Percentiles rank a stretch among this genome's conserved stretches.
These are phyloP conservation scores for Leptothorax acervorum DNA, from an alignment of 2,888 invertebrate species.

Conservation along the genomic window DNA sequence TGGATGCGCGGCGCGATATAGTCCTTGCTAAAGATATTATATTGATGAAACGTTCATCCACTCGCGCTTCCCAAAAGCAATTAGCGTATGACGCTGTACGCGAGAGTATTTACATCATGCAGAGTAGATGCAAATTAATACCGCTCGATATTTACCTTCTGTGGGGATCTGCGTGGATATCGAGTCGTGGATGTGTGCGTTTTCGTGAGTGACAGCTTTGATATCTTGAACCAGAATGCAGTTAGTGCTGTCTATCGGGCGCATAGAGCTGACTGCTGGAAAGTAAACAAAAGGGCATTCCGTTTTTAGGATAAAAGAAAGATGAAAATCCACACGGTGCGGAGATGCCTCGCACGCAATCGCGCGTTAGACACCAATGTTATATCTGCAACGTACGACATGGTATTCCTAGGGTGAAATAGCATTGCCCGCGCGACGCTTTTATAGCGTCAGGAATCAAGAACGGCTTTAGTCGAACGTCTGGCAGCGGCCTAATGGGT, in stretches of 20 bases:
- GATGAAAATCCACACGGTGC: not conserved
- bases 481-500: slow-evolving; percentile 68
- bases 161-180: slow-evolving; percentile 90
- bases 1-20: slow-evolving; percentile 59
- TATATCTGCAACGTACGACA: slow-evolving; percentile 65
- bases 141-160: slow-evolving; percentile 87
- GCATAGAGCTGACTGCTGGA: slow-evolving; percentile 96
- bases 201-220: slow-evolving; percentile 95
- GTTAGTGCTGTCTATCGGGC: slow-evolving; percentile 95
- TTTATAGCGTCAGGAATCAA: slow-evolving; percentile 75
- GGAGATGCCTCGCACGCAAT: slow-evolving; percentile 29
- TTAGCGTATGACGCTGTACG: slow-evolving; percentile 70
- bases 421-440: slow-evolving; percentile 67
- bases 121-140: slow-evolving; percentile 74
- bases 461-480: slow-evolving; percentile 70
- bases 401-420: slow-evolving; percentile 64
- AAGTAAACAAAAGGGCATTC: slow-evolving; percentile 76
- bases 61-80: slow-evolving; percentile 70
- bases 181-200: slow-evolving; percentile 91
- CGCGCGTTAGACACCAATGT: slow-evolving; percentile 58
- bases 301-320: slow-evolving; percentile 23
- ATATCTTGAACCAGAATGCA: slow-evolving; percentile 96
- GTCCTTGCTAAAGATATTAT: slow-evolving; percentile 61
- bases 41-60: slow-evolving; percentile 64
- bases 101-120: slow-evolving; percentile 70